These are phyloP conservation scores for Clarias magur DNA, from an alignment of 2,113 vertebrate species.

Conservation along the genomic window DNA sequence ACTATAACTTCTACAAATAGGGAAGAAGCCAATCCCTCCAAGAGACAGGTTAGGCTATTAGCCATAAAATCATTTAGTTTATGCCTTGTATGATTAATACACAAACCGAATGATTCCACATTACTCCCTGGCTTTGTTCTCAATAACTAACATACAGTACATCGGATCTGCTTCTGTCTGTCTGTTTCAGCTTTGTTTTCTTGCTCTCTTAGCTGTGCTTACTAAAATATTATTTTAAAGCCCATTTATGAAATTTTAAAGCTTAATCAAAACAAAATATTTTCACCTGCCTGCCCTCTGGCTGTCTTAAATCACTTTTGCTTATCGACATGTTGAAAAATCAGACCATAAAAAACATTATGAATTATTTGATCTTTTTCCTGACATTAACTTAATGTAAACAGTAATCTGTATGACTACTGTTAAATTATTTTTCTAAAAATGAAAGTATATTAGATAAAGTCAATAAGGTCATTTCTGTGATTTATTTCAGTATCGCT, in stretches of 20 bases:
- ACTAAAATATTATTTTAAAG: not conserved
- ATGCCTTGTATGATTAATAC: not conserved
- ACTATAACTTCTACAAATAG: not conserved
- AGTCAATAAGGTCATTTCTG: not conserved
- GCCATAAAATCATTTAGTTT: not conserved
- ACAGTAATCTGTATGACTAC: not conserved
- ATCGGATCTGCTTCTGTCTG: not conserved
- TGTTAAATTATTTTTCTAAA: not conserved
- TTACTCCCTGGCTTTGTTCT: not conserved
- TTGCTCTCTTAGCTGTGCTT: not conserved
- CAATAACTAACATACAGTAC: not conserved
- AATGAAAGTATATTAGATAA: not conserved
- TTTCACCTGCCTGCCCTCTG: not conserved
- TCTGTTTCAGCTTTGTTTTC: not conserved
- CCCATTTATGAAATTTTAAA: not conserved
- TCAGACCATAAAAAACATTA: not conserved
- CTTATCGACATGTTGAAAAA: not conserved
- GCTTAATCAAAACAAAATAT: not conserved
- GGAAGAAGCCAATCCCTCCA: not conserved
- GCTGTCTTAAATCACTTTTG: not conserved
- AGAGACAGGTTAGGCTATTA: not conserved
- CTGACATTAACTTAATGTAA: not conserved
- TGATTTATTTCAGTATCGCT: not conserved
- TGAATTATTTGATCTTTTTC: not conserved
- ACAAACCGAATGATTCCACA: not conserved